These are phyloP conservation scores for Colostygia pectinataria DNA, from an alignment of 2,888 invertebrate genomes.

Conservation along the genomic window DNA sequence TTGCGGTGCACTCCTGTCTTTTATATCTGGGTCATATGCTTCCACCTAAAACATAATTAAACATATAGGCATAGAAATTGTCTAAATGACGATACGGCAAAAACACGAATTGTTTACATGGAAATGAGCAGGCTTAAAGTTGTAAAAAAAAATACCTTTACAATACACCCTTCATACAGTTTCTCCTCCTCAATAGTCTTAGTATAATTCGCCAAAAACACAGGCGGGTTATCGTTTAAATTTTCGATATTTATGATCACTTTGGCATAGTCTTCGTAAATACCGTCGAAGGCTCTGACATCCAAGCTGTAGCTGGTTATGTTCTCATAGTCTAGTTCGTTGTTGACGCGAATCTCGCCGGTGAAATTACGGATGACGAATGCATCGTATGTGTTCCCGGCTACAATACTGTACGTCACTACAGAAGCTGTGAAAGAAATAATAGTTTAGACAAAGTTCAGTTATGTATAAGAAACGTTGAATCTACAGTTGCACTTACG, in stretches of 20 bases:
- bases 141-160: slow-evolving; percentile 71
- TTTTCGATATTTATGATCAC: slow-evolving; percentile 94
- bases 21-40: slow-evolving; percentile 94
- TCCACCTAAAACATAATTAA: slow-evolving; percentile 71
- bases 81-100: no score
- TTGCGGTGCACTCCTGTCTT: slow-evolving; percentile 88
- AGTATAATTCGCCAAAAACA: slow-evolving; percentile 88
- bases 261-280: slow-evolving; percentile 90
- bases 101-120: no score
- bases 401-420: slow-evolving; percentile 93
- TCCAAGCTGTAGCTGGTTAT: slow-evolving; percentile 93
- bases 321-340: slow-evolving; percentile 91
- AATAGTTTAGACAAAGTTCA: not conserved
- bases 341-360: slow-evolving; percentile 92
- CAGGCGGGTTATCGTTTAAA: slow-evolving; percentile 96
- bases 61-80: no score
- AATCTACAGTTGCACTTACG: not conserved
- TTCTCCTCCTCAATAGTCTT: slow-evolving; percentile 90
- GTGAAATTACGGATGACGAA: slow-evolving; percentile 93
- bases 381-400: slow-evolving; percentile 93
- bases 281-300: slow-evolving; percentile 92
- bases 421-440: slow-evolving; percentile 84
- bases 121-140: no score
- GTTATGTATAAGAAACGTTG: not conserved
- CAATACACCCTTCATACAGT: slow-evolving; percentile 86